Evolutionary conservation across 1,140 invertebrate species (phyloP).

Genomic region (Patella vulgata): DNA sequence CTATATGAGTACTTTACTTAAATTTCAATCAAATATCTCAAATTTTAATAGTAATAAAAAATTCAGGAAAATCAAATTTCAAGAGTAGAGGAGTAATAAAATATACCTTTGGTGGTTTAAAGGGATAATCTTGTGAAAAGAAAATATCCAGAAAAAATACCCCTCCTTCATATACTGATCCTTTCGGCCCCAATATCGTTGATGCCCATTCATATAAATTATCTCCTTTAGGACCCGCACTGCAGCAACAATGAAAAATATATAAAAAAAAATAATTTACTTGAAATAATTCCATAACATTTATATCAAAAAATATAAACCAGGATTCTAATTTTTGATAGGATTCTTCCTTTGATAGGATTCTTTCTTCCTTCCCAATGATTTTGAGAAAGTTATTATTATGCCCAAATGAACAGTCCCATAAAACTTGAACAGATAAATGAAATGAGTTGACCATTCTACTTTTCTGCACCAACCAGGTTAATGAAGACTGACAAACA

Average conservation of each 20-base stretch:
- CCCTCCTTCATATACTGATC: conserved; percentile 87
- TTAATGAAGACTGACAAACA: no score
- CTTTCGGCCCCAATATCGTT: conserved; percentile 88
- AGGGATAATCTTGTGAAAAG: conserved; percentile 99
- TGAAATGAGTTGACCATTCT: no score
- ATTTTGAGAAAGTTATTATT: neutral
- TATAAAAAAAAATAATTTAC: neutral
- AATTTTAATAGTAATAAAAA: no score
- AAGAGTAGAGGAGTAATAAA: no score
- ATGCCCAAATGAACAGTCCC: neutral
- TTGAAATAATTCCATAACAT: neutral
- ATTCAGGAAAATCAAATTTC: no score
- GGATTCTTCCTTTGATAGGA: neutral
- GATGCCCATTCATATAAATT: conserved; percentile 99
- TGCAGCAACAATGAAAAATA: conserved; percentile 59
- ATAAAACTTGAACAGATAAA: no score
- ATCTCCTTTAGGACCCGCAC: conserved; percentile 96
- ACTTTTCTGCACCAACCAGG: no score
- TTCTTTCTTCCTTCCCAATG: neutral
- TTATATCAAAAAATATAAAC: neutral
- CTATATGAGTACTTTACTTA: no score
- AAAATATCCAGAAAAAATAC: conserved; percentile 99
- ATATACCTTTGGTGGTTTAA: conserved; percentile 98
- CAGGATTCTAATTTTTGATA: neutral
- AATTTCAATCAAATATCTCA: no score